phyloP scores from a whole-genome alignment of 2,113 vertebrate species.

The Gallinago paraguaiae region DNA sequence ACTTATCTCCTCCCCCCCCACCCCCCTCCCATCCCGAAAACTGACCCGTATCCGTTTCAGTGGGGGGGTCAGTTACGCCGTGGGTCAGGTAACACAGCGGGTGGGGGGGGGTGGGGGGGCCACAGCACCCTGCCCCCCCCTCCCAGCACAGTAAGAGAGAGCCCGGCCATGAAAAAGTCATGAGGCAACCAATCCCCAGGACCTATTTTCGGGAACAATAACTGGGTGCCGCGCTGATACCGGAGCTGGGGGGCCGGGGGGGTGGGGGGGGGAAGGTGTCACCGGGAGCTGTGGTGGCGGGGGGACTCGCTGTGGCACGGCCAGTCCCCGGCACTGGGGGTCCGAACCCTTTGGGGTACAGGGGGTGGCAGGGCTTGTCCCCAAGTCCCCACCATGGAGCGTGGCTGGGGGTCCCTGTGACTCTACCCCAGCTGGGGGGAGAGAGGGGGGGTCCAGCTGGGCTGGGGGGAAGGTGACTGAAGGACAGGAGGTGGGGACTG shows the following conservation, averaged over 20 bases:
- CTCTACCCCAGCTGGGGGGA: accelerated
- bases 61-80: background rate
- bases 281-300: background rate
- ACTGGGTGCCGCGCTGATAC: background rate
- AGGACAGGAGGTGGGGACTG: background rate
- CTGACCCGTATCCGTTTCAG: conserved; percentile 16
- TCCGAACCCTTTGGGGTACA: accelerated
- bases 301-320: too few relatives aligned
- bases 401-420: accelerated
- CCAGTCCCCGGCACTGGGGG: accelerated
- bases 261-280: background rate
- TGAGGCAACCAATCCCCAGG: conserved; percentile 34
- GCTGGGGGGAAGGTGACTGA: background rate
- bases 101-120: background rate
- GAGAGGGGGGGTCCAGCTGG: background rate
- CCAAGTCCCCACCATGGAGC: background rate
- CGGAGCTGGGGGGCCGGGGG: background rate
- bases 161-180: conserved; percentile 52
- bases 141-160: background rate
- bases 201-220: conserved; percentile 45
- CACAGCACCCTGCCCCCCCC: background rate
- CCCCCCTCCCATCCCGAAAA: background rate
- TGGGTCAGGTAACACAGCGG: background rate
- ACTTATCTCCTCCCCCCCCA: background rate
- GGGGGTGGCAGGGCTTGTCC: background rate